Evolutionary conservation across 1,140 invertebrate species (phyloP), one percentile per base, ranked within the genome.

Genomic region (Leguminivora glycinivorella): DNA sequence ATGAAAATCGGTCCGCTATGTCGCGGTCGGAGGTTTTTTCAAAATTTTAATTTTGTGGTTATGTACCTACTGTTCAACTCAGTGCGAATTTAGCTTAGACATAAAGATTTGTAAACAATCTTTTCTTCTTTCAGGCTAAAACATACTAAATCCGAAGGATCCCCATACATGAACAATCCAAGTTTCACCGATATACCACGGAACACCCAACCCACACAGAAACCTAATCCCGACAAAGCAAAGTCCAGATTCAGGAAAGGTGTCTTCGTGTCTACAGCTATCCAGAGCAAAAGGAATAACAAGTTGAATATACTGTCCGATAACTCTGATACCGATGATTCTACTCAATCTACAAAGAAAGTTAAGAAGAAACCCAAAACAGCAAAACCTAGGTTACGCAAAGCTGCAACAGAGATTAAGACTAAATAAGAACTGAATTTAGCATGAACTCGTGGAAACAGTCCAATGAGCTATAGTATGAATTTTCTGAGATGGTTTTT

Each of bases 161-260:
- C 78, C 14, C 76, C 72, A 24, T 81, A 90, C 69, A 81, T 79
- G 38, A 83, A 87, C 70, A 91, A 83, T 68, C 81, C 87, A 47
- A 92, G 87, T 72, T 88, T 92, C 69, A 90, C 92, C 31, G 88
- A 93, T 58, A 87, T 91, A 79, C 89, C 89, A 14, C 79, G 76
- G 70, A 89, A 85, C 68, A 83, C 80, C 75, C 87, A 79, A 72
- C 81, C 56, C 69, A 75, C 71, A 74, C 87, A 77, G 81, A 91
- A 79, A 79, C 56, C 68, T n/a, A 47, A 72, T 68, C 82, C 91
- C 70, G 82, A 73, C 25, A 91, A 85, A 73, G 72, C 85, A 47
- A 92, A 89, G 70, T 89, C 83, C 73, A 92, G 92, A 72, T 94
- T 94, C 75, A 92, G 92, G 77, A 94, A 94, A 77, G 87, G 92